Evolutionary conservation across 1,140 invertebrate genomes (phyloP), one percentile per base, ranked within the genome.

Genomic region (Lucilia sericata): DNA sequence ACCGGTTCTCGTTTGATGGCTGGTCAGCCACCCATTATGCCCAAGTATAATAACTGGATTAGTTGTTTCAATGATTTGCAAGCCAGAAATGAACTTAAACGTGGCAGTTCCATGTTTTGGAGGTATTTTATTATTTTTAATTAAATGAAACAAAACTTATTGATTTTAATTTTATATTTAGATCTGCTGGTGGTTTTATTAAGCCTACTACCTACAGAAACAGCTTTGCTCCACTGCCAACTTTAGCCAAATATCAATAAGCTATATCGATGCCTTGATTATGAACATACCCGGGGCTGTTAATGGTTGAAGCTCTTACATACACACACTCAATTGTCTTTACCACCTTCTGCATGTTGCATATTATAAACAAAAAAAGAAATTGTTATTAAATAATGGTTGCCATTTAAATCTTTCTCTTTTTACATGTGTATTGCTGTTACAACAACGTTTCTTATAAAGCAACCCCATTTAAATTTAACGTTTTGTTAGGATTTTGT

Each of bases 31-130:
- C 96, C 96, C 2, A 91, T 93, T 13, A 97, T 97, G 96, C 96
- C 96, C 51, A 91, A 93, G 21, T 98, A 97, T 88, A 90, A 89
- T 3, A 93, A 92, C 80, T 98, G 96, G 97, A 88, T 94, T 2
- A 92, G 95, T 84, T 98, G 97, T 90, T 97, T 95, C 94, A 92
- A 91, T 25, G 95, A 97, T 87, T 91, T 98, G 55, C 92, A 94
- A 13, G 88, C 91, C 65, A 93, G 93, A 30, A 94, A 95, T 83
- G 95, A 97, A 87, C 92, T 97, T 42, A 97, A 97, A 89, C 93
- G 97, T 78, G 97, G 97, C 8, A 96, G 95, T 83, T 97, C 95
- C 83, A 87, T 97, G 10, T 93, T 97, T 85, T 96, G 82, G 86
- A 88, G 88, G 89, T 92, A 75, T 85, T 85, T 60, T 65, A 47